A percentile compares a stretch with the other conserved stretches of the same genome.
Conservation (phyloP, 2,113 vertebrate species). For the Pseudopipra pipra region DNA sequence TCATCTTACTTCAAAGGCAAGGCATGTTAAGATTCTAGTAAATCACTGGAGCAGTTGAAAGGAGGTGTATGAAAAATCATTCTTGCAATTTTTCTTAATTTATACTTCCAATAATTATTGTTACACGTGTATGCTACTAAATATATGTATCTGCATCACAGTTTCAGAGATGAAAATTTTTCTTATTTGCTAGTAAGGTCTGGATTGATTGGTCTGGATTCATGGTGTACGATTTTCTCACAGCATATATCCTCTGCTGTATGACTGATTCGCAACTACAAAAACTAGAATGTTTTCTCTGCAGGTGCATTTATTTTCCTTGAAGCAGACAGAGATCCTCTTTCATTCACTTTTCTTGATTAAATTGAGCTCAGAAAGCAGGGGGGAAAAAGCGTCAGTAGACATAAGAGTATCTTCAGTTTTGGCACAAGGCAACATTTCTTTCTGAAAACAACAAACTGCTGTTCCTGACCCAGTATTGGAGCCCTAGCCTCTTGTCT, state of each 20-base stretch:
- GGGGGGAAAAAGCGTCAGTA: accelerated
- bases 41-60: slow-evolving; percentile 4
- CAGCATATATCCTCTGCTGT: neutral
- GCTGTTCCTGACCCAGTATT: neutral
- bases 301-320: neutral
- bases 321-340: neutral
- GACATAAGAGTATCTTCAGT: neutral
- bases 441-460: neutral
- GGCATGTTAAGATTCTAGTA: neutral
- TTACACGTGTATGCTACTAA: neutral
- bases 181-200: neutral
- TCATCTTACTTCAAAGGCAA: slow-evolving; percentile 12
- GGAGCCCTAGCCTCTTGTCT: neutral
- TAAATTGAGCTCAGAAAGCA: neutral
- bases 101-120: neutral
- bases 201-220: neutral
- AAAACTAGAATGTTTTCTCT: neutral
- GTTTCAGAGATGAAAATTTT: neutral
- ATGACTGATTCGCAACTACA: neutral
- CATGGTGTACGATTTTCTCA: neutral
- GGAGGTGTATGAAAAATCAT: neutral
- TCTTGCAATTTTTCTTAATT: neutral
- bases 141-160: neutral
- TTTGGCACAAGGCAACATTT: neutral
- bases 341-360: neutral